Evolutionary conservation across 2,797 vertebrate species (phyloP).

Genomic region (Pangasius larnaudii): DNA sequence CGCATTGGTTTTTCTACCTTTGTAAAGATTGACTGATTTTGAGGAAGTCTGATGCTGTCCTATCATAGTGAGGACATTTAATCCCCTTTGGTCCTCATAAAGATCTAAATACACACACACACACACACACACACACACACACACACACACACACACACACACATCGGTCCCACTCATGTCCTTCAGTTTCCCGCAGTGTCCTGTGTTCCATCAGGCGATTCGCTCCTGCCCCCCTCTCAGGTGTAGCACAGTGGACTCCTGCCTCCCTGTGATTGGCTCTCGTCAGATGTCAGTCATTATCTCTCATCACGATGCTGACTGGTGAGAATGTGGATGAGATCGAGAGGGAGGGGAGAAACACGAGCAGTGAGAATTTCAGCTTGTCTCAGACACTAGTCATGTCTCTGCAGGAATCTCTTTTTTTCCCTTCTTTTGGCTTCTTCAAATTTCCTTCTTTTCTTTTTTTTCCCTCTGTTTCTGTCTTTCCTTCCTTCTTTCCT

Average conservation of each 20-base stretch:
- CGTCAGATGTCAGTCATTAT: background rate
- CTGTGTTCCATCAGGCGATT: conserved; percentile 38
- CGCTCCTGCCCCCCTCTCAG: conserved; percentile 43
- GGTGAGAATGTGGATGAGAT: background rate
- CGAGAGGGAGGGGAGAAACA: background rate
- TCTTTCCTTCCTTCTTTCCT: background rate
- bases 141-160: conserved; percentile 16
- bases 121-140: conserved; percentile 16
- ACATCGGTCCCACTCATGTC: conserved; percentile 44
- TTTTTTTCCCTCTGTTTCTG: too few species aligned
- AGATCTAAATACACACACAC: background rate
- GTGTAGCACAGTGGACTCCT: conserved; percentile 23
- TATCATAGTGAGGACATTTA: background rate
- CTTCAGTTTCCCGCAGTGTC: conserved; percentile 68
- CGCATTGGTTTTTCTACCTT: background rate
- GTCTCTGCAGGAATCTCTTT: background rate
- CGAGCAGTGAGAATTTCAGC: background rate
- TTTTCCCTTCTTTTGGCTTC: too few species aligned
- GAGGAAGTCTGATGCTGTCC: background rate
- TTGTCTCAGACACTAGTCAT: background rate
- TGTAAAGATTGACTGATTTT: background rate
- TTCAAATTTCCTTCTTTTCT: background rate
- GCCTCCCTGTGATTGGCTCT: background rate
- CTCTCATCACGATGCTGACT: background rate
- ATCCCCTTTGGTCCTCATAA: background rate